Percentiles rank a stretch among this genome's conserved stretches.
Evolutionary conservation across 2,113 vertebrate species (phyloP).

Genomic region (Mustelus asterias): DNA sequence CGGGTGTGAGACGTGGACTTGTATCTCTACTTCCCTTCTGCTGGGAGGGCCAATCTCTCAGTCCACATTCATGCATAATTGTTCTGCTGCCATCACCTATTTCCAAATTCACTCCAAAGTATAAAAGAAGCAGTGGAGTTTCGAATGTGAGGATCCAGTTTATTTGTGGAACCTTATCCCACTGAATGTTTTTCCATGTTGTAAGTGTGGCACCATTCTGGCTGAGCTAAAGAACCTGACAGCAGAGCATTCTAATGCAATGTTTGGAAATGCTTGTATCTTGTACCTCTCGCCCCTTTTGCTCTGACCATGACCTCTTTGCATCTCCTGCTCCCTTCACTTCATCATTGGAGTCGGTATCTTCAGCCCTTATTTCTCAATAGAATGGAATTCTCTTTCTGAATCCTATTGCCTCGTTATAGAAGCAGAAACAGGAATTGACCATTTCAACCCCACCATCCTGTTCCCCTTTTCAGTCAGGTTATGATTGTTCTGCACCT

Average conservation of each 20-base stretch:
- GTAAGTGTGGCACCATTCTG: neutral
- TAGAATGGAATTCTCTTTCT: neutral
- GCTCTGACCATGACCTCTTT: neutral
- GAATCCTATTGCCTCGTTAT: neutral
- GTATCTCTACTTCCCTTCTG: neutral
- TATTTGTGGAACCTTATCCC: neutral
- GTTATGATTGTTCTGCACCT: neutral
- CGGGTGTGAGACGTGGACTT: neutral
- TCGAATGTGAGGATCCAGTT: neutral
- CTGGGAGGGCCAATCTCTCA: neutral
- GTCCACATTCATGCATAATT: neutral
- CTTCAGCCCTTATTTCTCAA: neutral
- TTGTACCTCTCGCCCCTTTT: neutral
- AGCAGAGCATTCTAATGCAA: neutral
- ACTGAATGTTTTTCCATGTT: neutral
- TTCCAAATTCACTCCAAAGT: neutral
- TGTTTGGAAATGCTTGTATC: neutral
- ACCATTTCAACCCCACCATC: neutral
- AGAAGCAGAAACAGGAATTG: neutral
- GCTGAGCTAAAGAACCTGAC: neutral
- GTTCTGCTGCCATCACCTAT: neutral
- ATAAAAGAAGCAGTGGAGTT: neutral
- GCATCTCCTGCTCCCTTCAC: neutral
- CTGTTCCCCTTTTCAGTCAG: neutral
- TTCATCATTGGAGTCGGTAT: neutral